phyloP scores from a whole-genome alignment of 2,113 vertebrate species.

The Capreolus pygargus region DNA sequence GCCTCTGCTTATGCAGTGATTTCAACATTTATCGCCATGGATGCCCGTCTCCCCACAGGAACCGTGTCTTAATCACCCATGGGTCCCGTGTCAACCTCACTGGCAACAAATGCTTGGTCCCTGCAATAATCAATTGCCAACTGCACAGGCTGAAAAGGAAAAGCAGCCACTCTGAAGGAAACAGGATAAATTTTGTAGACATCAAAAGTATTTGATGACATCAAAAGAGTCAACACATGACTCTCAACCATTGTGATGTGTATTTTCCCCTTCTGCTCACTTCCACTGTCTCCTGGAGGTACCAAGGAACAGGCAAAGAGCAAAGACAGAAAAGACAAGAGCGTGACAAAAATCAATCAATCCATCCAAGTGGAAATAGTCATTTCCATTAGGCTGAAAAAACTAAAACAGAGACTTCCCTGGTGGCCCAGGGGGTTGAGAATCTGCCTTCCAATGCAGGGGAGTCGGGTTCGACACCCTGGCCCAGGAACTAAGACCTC shows the following conservation, averaged over 20 bases:
- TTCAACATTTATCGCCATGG: not conserved
- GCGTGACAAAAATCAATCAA: not conserved
- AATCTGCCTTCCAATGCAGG: not conserved
- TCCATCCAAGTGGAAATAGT: not conserved
- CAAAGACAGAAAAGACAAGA: not conserved
- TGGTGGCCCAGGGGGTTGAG: not conserved
- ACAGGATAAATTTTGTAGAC: not conserved
- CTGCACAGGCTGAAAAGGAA: not conserved
- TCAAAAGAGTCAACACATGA: not conserved
- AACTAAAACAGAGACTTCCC: not conserved
- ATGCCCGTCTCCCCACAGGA: not conserved
- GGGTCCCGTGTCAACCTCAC: not conserved
- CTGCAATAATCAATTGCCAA: not conserved
- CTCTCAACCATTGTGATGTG: not conserved
- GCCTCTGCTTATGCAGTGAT: not conserved
- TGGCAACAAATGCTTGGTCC: not conserved
- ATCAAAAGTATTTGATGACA: not conserved
- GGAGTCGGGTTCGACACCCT: not conserved
- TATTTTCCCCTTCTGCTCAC: not conserved
- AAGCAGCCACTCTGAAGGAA: not conserved
- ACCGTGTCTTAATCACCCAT: not conserved
- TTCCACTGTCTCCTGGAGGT: not conserved
- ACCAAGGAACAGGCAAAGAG: not conserved
- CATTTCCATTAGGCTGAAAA: not conserved
- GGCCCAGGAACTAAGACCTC: not conserved